phyloP scores from a whole-genome alignment of 2,113 vertebrate genomes.

The Vidua chalybeata region DNA sequence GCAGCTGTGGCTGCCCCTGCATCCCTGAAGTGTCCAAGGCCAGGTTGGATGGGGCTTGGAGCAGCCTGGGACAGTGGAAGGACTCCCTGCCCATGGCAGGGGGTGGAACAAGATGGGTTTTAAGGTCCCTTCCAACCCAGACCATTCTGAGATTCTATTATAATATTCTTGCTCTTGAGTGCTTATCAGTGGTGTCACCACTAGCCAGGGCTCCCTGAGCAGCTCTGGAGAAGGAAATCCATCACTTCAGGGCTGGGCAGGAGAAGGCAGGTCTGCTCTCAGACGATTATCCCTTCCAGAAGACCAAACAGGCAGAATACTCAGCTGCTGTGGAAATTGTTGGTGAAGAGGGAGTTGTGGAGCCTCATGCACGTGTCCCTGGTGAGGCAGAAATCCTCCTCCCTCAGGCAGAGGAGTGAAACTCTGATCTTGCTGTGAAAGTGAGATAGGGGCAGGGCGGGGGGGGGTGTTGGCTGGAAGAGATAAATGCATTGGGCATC shows the following conservation, averaged over 20 bases:
- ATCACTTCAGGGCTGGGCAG: not conserved
- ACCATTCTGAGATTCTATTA: not conserved
- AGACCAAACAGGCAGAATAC: not conserved
- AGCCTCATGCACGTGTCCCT: not conserved
- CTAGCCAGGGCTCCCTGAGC: not conserved
- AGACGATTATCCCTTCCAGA: not conserved
- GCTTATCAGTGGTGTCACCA: not conserved
- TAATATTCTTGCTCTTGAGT: not conserved
- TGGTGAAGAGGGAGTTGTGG: not conserved
- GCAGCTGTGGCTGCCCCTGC: not conserved
- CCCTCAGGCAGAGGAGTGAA: not conserved
- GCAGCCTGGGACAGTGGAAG: fast-evolving
- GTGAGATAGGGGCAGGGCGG: fast-evolving
- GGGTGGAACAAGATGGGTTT: fast-evolving
- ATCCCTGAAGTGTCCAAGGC: not conserved
- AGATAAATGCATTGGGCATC: not conserved
- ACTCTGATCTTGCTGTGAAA: not conserved
- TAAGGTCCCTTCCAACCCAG: not conserved
- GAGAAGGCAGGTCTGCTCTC: not conserved
- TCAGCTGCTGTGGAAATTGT: not conserved
- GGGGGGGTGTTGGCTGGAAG: not conserved
- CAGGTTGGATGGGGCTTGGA: fast-evolving
- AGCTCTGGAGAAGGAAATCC: not conserved
- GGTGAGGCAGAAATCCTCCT: not conserved
- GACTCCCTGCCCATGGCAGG: not conserved